Conservation (phyloP, 2,113 vertebrate genomes). For the Sitta europaea region DNA sequence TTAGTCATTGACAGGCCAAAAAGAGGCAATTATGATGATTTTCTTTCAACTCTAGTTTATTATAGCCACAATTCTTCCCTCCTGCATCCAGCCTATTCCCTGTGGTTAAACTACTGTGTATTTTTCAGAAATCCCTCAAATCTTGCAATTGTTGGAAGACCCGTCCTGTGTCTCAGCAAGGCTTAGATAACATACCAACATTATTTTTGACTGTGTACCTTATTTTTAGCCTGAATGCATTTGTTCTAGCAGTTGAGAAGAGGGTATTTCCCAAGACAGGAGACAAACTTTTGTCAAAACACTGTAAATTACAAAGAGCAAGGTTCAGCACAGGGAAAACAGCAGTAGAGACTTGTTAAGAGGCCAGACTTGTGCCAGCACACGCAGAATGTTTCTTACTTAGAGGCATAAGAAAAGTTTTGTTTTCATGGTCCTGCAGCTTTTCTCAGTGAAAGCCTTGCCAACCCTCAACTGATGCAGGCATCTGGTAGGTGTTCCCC, state of each 20-base stretch:
- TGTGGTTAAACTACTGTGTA: background rate
- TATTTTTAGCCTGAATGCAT: background rate
- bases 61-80: background rate
- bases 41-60: background rate
- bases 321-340: background rate
- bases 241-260: background rate
- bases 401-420: slow-evolving; percentile 6
- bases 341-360: background rate
- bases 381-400: slow-evolving; percentile 7
- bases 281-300: slow-evolving; percentile 29
- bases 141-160: background rate
- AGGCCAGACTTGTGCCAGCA: background rate
- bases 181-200: background rate
- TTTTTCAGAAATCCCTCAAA: slow-evolving; percentile 6
- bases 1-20: background rate
- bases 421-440: background rate
- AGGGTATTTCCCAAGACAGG: slow-evolving; percentile 37
- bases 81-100: background rate
- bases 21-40: background rate
- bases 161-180: background rate
- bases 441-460: background rate
- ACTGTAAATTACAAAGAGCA: background rate
- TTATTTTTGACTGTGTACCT: background rate
- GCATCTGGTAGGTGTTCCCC: background rate
- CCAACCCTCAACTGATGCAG: background rate